A percentile compares a stretch with the other conserved stretches of the same genome.
Conservation (phyloP, 2,888 invertebrate species). For the Dione vanillae region DNA sequence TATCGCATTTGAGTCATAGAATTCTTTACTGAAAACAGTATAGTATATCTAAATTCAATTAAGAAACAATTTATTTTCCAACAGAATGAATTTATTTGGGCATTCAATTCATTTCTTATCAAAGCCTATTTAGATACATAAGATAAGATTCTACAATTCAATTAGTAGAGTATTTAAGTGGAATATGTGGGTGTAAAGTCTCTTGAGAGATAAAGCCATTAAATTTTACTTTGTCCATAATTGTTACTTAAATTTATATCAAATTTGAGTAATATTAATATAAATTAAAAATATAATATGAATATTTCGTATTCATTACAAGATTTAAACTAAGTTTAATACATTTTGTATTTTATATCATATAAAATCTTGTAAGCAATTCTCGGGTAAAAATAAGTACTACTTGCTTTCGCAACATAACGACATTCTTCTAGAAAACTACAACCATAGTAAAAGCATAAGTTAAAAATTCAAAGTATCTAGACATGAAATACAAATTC, state of each 20-base stretch:
- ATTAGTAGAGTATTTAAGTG: slow-evolving; percentile 34
- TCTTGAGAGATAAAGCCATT: slow-evolving; percentile 41
- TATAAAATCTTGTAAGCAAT: neutral
- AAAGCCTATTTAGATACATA: slow-evolving; percentile 37
- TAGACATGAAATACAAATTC: slow-evolving; percentile 44
- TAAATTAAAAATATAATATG: too few species aligned
- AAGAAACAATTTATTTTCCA: neutral
- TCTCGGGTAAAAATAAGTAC: neutral
- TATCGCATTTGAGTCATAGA: too few species aligned
- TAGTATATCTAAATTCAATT: too few species aligned
- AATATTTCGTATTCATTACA: neutral
- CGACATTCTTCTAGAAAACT: slow-evolving; percentile 4
- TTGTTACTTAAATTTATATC: neutral
- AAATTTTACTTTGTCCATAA: slow-evolving; percentile 31
- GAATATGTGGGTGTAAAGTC: slow-evolving; percentile 33
- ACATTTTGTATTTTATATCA: neutral
- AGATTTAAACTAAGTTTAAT: neutral
- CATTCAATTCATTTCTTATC: slow-evolving; percentile 34
- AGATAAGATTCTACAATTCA: slow-evolving; percentile 38
- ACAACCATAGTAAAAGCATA: slow-evolving; percentile 19
- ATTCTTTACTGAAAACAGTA: too few species aligned
- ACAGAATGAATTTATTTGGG: neutral
- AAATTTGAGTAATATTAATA: neutral
- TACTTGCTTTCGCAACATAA: neutral
- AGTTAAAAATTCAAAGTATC: slow-evolving; percentile 42